Evolutionary conservation across 2,888 invertebrate genomes (phyloP).

Genomic region (Drosophila paracracens): DNA sequence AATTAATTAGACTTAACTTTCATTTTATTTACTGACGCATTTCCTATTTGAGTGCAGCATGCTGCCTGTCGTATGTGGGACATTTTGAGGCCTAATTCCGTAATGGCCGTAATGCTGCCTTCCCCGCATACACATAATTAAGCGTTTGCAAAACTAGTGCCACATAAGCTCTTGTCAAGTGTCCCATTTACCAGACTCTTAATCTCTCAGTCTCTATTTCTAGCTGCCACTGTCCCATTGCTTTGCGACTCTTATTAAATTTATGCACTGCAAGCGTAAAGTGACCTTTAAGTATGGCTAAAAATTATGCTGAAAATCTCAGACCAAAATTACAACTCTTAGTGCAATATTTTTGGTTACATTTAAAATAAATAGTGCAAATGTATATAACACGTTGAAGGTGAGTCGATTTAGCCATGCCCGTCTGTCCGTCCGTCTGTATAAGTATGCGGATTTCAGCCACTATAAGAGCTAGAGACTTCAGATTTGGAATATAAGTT

Average conservation of each 20-base stretch:
- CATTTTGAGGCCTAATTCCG: neutral
- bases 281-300: constrained; percentile 68
- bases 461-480: neutral
- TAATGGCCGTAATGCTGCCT: neutral
- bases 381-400: neutral
- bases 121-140: constrained; percentile 28
- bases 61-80: neutral
- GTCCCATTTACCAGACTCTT: constrained; percentile 27
- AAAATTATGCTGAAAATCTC: constrained; percentile 30
- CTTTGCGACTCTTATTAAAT: constrained; percentile 15
- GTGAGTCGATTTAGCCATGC: no score
- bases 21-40: constrained; percentile 40
- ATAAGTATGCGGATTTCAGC: neutral
- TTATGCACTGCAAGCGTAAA: constrained; percentile 59
- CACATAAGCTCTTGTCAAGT: constrained; percentile 67
- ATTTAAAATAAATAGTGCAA: neutral
- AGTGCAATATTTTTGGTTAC: constrained; percentile 6
- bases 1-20: constrained; percentile 25
- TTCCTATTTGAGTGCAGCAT: constrained; percentile 52
- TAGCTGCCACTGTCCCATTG: neutral
- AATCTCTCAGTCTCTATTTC: neutral
- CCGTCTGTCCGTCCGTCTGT: no score
- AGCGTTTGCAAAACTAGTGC: constrained; percentile 67
- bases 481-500: no score
- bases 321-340: constrained; percentile 65